These are phyloP conservation scores for Margaritifera margaritifera DNA, from an alignment of 2,888 invertebrate species.

Conservation along the genomic window DNA sequence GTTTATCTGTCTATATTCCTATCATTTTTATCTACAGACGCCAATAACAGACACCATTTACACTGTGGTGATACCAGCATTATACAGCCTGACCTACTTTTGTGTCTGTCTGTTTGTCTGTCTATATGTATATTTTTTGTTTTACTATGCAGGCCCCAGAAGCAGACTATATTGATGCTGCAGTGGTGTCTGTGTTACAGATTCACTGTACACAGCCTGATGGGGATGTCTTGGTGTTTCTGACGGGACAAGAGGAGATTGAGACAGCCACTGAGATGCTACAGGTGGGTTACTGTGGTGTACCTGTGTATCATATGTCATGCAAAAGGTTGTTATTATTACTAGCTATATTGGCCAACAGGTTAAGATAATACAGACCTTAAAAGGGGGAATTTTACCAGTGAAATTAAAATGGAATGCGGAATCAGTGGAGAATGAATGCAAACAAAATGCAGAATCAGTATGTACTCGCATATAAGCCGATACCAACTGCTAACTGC, in stretches of 20 bases:
- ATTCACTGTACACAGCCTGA: slow-evolving; percentile 97
- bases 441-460: too few relatives aligned
- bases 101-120: neutral
- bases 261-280: slow-evolving; percentile 75
- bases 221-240: slow-evolving; percentile 96
- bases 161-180: slow-evolving; percentile 98
- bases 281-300: slow-evolving; percentile 50
- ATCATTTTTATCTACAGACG: neutral
- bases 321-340: too few relatives aligned
- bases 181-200: slow-evolving; percentile 97
- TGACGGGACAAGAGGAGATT: slow-evolving; percentile 83
- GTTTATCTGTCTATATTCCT: too few relatives aligned
- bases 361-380: too few relatives aligned
- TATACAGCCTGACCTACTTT: neutral
- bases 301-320: too few relatives aligned
- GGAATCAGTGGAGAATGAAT: too few relatives aligned
- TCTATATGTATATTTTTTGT: slow-evolving; percentile 1
- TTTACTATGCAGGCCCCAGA: slow-evolving; percentile 83
- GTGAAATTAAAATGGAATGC: too few relatives aligned
- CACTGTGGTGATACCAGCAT: neutral
- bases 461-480: too few relatives aligned
- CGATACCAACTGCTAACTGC: too few relatives aligned
- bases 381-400: too few relatives aligned
- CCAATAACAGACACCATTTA: too few relatives aligned
- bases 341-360: too few relatives aligned